Percentiles rank a stretch among this genome's conserved stretches.
Evolutionary conservation across 92 coral and sea anemone species (phyloP).

Genomic region (Zoanthus sansibaricus): DNA sequence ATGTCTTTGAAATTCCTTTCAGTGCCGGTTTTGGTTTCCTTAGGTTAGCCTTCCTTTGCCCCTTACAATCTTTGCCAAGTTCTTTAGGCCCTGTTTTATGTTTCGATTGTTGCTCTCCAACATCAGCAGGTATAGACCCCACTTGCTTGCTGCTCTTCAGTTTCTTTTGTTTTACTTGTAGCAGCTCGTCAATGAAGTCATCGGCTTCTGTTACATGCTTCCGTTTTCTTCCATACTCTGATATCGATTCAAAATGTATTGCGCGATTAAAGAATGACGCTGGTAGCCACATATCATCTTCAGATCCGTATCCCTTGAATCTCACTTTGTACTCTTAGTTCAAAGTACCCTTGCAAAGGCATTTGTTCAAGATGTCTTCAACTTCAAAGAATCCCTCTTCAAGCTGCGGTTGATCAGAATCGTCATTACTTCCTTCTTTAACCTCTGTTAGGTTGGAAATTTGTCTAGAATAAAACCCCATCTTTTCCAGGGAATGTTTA

Average conservation of each 20-base stretch:
- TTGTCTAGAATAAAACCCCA: conserved; percentile 10
- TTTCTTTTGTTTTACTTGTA: not conserved
- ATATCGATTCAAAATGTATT: conserved; percentile 21
- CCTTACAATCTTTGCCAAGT: not conserved
- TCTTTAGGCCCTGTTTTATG: not conserved
- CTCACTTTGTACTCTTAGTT: conserved; percentile 53
- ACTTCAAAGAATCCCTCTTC: conserved; percentile 55
- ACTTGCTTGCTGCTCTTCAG: conserved; percentile 18
- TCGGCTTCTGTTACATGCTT: conserved; percentile 27
- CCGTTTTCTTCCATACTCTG: not conserved
- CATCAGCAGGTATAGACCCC: conserved; percentile 4
- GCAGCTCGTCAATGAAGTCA: conserved; percentile 2
- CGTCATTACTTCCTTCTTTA: not conserved
- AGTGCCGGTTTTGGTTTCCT: not conserved
- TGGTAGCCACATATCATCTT: conserved; percentile 71
- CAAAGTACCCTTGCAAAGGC: conserved; percentile 56
- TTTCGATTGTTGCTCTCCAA: not conserved
- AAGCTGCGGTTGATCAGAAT: conserved; percentile 20
- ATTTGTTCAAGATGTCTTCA: conserved; percentile 49
- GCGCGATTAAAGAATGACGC: conserved; percentile 56
- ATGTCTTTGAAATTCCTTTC: conserved; percentile 19
- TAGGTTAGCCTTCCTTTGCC: not conserved
- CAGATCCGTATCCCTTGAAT: conserved; percentile 59
- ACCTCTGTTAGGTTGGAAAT: conserved; percentile 10
- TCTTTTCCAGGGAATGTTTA: conserved; percentile 12